These are phyloP conservation scores for Cryptocheilus praepositus DNA, from an alignment of 2,888 invertebrate genomes.

Conservation along the genomic window DNA sequence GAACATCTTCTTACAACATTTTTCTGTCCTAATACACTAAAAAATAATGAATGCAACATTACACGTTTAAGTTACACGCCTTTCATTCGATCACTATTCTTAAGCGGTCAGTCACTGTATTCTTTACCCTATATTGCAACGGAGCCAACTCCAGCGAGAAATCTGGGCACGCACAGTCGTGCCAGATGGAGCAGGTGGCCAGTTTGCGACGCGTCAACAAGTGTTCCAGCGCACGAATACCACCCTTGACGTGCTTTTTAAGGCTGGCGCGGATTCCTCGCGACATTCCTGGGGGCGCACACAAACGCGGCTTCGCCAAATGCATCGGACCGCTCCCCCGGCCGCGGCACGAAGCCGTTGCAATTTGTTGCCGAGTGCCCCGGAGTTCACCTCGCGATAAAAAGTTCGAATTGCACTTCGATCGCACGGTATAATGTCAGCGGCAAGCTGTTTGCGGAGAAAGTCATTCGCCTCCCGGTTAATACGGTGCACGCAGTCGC, in stretches of 20 bases:
- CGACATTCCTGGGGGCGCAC: conserved; percentile 28
- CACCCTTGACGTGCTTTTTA: conserved; percentile 31
- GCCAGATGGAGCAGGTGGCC: conserved; percentile 5
- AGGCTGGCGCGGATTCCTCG: conserved; percentile 24
- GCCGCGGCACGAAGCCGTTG: not conserved
- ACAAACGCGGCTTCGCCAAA: not conserved
- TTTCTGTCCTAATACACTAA: too few species aligned
- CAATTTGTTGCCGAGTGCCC: not conserved
- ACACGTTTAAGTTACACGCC: too few species aligned
- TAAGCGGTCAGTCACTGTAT: too few species aligned
- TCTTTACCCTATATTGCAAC: too few species aligned
- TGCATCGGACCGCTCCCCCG: not conserved
- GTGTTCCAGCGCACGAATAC: conserved; percentile 56
- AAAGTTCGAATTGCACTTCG: too few species aligned
- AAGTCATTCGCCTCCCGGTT: too few species aligned
- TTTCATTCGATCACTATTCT: too few species aligned
- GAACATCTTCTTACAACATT: too few species aligned
- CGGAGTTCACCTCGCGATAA: not conserved
- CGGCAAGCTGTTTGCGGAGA: too few species aligned
- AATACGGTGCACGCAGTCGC: conserved; percentile 10
- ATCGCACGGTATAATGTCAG: too few species aligned
- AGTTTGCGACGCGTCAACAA: conserved; percentile 55
- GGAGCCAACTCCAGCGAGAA: not conserved
- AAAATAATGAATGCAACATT: too few species aligned
- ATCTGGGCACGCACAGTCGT: conserved; percentile 12